Conservation (phyloP, 2,888 invertebrate genomes). For the Drosophila picticornis region DNA sequence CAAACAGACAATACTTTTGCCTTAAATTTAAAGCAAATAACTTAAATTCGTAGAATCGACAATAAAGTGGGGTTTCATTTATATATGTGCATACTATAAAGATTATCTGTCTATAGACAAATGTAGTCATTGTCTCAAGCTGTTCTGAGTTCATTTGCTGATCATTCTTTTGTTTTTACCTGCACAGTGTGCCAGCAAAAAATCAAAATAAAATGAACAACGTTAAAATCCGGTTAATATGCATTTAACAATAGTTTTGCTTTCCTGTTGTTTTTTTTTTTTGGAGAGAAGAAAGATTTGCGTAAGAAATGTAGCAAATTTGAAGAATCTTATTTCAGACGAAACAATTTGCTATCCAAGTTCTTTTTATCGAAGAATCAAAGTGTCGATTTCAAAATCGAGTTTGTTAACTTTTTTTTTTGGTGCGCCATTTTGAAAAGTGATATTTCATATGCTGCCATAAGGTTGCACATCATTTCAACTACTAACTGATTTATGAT, state of each 20-base stretch:
- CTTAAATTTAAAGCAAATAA: slow-evolving; percentile 71
- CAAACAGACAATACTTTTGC: slow-evolving; percentile 45
- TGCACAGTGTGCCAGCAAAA: slow-evolving; percentile 36
- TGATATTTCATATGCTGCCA: slow-evolving; percentile 15
- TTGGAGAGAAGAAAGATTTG: background rate
- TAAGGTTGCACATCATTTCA: slow-evolving; percentile 47
- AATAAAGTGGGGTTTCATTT: slow-evolving; percentile 10
- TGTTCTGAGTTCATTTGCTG: slow-evolving; percentile 55
- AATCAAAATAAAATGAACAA: background rate
- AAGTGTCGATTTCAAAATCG: background rate
- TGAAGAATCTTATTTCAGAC: background rate
- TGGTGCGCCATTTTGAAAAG: slow-evolving; percentile 43
- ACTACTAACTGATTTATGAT: slow-evolving; percentile 48
- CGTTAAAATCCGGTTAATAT: slow-evolving; percentile 7
- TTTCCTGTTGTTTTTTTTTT: background rate
- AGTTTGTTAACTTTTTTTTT: background rate
- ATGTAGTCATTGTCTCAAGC: slow-evolving; percentile 60
- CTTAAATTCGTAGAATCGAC: slow-evolving; percentile 36
- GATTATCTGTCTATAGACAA: slow-evolving; percentile 53
- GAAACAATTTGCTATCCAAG: background rate
- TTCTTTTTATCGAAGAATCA: background rate
- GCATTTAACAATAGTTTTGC: slow-evolving; percentile 10
- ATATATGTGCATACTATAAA: slow-evolving; percentile 27
- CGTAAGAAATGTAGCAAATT: background rate
- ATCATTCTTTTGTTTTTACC: slow-evolving; percentile 9